Base-by-base conservation (phyloP, 2,113 vertebrate species). In the Excalfactoria chinensis region DNA sequence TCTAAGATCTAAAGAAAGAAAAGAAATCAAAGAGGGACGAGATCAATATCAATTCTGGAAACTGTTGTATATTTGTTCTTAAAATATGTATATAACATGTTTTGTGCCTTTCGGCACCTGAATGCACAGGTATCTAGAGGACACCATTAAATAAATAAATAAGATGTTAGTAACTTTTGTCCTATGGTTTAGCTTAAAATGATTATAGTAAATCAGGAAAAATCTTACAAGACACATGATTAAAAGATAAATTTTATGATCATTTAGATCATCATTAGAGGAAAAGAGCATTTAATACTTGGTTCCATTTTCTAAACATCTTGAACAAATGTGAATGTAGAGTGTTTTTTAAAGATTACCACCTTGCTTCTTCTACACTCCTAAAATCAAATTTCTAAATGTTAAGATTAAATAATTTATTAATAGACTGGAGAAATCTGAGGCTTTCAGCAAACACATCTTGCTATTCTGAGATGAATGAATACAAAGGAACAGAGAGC, bases 291-390 rank as follows among this genome's bases (percentile, higher is more conserved):
- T 60, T 75, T 77, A 14, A 19, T 51, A 37, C 13, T 43, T n/a
- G 6, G 7, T 43, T 84, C 25, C 69, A 16, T 73, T 80, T 85
- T 89, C 35, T 75, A 48, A 77, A 48, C 8, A 3, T 69, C 51
- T 76, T 62, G 30, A 83, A n/a, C 22, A 82, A 84, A 26, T 60
- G 80, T 66, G 58, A 90, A 72, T 84, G 58, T 32, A 13, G 62
- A 94, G 48, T 69, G 53, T 58, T 91, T 73, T 78, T 60, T 43
- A 88, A 68, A 43, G 66, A 32, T 89, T 95, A 72, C 40, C 40
- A 53, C 16, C 35, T 43, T 81, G 73, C 58, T 86, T 88, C 30
- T 35, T 86, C 66, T 84, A 66, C 74, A 51, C 18, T 55, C 63
- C 37, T 63, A 93, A 85, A 55, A 76, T 74, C 22, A 83, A 56